Conservation (phyloP, 2,888 invertebrate species). For the Zygaena filipendulae region DNA sequence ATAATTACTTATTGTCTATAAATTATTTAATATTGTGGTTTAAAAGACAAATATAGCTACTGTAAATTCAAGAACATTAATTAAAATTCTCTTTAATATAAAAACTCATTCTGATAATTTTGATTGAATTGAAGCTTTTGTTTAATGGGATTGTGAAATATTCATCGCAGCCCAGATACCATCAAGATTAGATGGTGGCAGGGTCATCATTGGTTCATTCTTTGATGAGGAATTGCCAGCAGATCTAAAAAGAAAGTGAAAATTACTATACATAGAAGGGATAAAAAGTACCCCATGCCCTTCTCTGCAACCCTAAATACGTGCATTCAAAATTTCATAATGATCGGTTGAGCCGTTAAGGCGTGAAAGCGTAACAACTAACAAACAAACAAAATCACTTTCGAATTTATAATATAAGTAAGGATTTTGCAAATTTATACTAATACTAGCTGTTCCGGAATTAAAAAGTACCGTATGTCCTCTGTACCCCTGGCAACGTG, state of each 20-base stretch:
- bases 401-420: background rate
- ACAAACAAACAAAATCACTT: background rate
- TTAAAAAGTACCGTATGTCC: no score
- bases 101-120: no score
- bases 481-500: no score
- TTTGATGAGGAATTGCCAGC: slow-evolving; percentile 47
- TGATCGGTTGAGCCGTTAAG: background rate
- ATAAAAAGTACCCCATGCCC: background rate
- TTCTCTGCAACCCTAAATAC: background rate
- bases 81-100: no score
- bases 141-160: slow-evolving; percentile 48
- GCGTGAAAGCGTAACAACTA: background rate
- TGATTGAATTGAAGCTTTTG: no score
- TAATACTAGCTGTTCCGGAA: no score
- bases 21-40: no score
- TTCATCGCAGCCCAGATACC: slow-evolving; percentile 52
- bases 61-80: no score
- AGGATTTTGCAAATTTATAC: no score
- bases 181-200: slow-evolving; percentile 42
- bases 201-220: slow-evolving; percentile 38
- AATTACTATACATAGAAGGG: background rate
- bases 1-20: no score
- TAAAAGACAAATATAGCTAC: no score
- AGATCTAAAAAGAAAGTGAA: slow-evolving; percentile 31
- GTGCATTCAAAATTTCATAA: background rate